Percentiles rank a stretch among this genome's conserved stretches.
Evolutionary conservation across 2,113 vertebrate species (phyloP).

Genomic region (Phyllopteryx taeniolatus): DNA sequence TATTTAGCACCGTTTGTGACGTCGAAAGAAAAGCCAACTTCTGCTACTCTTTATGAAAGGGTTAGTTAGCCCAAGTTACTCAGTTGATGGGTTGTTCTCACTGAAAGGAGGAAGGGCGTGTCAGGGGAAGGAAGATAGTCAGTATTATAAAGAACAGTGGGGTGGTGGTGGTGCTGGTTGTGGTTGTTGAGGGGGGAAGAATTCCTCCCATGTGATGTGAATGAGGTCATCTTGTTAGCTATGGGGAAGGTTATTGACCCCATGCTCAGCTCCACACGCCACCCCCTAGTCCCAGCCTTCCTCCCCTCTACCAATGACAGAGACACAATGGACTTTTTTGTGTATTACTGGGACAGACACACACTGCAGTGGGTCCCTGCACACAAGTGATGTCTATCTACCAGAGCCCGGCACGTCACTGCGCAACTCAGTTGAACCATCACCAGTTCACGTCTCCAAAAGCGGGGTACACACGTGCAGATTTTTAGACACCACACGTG

Average conservation of each 20-base stretch:
- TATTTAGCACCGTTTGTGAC: slow-evolving; percentile 19
- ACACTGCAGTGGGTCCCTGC: slow-evolving; percentile 34
- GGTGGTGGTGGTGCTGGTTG: background rate
- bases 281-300: slow-evolving; percentile 27
- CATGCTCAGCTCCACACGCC: slow-evolving; percentile 38
- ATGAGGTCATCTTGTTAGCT: slow-evolving; percentile 72
- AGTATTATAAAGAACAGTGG: slow-evolving; percentile 45
- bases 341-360: slow-evolving; percentile 49
- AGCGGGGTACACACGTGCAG: background rate
- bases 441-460: background rate
- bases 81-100: slow-evolving; percentile 52
- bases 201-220: slow-evolving; percentile 67
- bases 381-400: slow-evolving; percentile 36
- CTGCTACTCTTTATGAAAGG: slow-evolving; percentile 35
- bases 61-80: slow-evolving; percentile 36
- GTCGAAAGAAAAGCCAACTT: slow-evolving; percentile 33
- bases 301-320: slow-evolving; percentile 37
- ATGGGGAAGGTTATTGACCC: slow-evolving; percentile 56
- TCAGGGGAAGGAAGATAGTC: slow-evolving; percentile 31
- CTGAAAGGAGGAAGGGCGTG: slow-evolving; percentile 38
- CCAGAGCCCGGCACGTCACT: slow-evolving; percentile 11
- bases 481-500: too few species aligned
- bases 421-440: background rate
- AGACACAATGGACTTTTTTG: slow-evolving; percentile 62
- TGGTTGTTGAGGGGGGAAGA: slow-evolving; percentile 24